phyloP scores from a whole-genome alignment of 2,888 invertebrate genomes.

The Diaphora mendica region DNA sequence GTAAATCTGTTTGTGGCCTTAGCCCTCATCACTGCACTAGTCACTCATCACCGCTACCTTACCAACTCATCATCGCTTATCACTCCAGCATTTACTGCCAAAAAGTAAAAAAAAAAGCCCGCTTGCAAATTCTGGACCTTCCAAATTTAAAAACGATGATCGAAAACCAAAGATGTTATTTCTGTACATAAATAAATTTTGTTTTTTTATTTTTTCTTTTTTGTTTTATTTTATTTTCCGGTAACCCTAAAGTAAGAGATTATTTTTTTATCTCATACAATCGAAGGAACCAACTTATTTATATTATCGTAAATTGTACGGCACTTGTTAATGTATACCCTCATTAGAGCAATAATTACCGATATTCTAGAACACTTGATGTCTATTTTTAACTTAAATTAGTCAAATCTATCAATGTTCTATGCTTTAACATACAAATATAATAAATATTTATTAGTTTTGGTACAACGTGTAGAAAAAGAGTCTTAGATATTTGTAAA shows the following conservation, averaged over 20 bases:
- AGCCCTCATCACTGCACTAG: constrained; percentile 74
- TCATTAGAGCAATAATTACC: constrained; percentile 80
- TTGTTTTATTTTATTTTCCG: constrained; percentile 56
- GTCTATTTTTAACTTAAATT: constrained; percentile 74
- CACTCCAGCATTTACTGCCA: constrained; percentile 58
- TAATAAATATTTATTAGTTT: constrained; percentile 52
- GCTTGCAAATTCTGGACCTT: constrained; percentile 63
- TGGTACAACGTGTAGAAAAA: constrained; percentile 45
- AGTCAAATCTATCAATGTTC: constrained; percentile 71
- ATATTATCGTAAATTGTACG: constrained; percentile 52
- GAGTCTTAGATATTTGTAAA: constrained; percentile 5
- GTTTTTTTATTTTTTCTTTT: constrained; percentile 51
- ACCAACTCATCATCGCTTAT: constrained; percentile 76
- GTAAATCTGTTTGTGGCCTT: constrained; percentile 79
- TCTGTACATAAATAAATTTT: constrained; percentile 76
- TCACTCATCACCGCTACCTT: constrained; percentile 80
- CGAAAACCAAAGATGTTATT: constrained; percentile 65
- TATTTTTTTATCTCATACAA: constrained; percentile 45
- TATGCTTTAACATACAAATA: constrained; percentile 61
- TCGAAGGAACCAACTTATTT: constrained; percentile 71
- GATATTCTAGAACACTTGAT: constrained; percentile 74
- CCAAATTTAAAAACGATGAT: constrained; percentile 32
- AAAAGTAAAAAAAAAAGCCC: constrained; percentile 57
- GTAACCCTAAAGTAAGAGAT: constrained; percentile 40
- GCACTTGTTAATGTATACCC: constrained; percentile 76